These are phyloP conservation scores for Eubucco bourcierii DNA, from an alignment of 2,113 vertebrate genomes.

Conservation along the genomic window DNA sequence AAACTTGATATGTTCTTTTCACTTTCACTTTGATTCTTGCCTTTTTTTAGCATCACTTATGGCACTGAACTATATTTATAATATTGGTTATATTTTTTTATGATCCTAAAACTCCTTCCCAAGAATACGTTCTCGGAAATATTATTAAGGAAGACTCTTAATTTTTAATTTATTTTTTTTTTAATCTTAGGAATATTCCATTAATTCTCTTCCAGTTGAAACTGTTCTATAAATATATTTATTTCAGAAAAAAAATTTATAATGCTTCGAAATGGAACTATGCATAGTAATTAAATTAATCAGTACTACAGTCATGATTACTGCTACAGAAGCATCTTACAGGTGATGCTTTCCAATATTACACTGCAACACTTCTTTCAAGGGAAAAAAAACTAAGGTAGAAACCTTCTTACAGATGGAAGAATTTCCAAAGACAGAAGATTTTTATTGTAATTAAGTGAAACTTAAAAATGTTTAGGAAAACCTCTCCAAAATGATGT, in stretches of 20 bases:
- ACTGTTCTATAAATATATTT: neutral
- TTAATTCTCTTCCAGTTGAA: neutral
- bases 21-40: neutral
- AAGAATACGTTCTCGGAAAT: neutral
- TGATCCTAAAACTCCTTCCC: neutral
- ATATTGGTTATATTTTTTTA: neutral
- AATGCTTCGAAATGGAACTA: neutral
- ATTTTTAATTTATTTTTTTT: too few relatives aligned
- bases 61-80: neutral
- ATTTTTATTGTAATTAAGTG: neutral
- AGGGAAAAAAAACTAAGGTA: neutral
- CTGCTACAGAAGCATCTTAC: neutral
- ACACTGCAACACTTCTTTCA: neutral
- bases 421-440: neutral
- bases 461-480: neutral
- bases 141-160: neutral
- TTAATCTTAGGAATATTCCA: neutral
- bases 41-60: neutral
- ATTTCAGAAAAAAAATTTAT: neutral
- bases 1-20: neutral
- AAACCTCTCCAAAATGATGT: neutral
- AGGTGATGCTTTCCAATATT: neutral
- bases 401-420: neutral
- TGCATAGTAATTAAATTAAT: neutral
- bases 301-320: neutral